phyloP scores from a whole-genome alignment of 2,797 vertebrate genomes.

The Propithecus deckenii region DNA sequence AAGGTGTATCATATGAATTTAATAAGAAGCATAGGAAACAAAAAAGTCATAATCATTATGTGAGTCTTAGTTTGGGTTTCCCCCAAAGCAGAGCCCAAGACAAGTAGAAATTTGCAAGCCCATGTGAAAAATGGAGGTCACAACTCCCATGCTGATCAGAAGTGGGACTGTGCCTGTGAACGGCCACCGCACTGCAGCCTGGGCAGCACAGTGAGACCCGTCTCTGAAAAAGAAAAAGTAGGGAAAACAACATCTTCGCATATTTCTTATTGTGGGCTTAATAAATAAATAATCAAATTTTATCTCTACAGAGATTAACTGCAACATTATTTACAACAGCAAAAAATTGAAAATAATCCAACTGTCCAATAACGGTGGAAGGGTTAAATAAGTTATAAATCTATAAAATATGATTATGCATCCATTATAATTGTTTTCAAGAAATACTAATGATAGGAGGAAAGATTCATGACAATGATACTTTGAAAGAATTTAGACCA shows the following conservation, averaged over 20 bases:
- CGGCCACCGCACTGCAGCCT: no score
- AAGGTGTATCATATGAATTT: not conserved
- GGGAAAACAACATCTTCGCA: not conserved
- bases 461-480: not conserved
- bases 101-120: not conserved
- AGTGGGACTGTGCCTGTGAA: no score
- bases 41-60: not conserved
- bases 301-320: not conserved
- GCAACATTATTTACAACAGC: not conserved
- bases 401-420: not conserved
- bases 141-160: not conserved
- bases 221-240: not conserved
- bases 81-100: not conserved
- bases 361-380: not conserved
- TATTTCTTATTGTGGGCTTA: not conserved
- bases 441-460: not conserved
- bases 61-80: not conserved
- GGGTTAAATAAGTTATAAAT: constrained; percentile 30
- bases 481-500: not conserved
- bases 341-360: not conserved
- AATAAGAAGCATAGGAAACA: not conserved
- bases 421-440: not conserved
- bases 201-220: no score
- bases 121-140: not conserved
- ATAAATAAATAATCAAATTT: not conserved